These are phyloP conservation scores for Amniataba percoides DNA, from an alignment of 2,797 vertebrate species.

Conservation along the genomic window DNA sequence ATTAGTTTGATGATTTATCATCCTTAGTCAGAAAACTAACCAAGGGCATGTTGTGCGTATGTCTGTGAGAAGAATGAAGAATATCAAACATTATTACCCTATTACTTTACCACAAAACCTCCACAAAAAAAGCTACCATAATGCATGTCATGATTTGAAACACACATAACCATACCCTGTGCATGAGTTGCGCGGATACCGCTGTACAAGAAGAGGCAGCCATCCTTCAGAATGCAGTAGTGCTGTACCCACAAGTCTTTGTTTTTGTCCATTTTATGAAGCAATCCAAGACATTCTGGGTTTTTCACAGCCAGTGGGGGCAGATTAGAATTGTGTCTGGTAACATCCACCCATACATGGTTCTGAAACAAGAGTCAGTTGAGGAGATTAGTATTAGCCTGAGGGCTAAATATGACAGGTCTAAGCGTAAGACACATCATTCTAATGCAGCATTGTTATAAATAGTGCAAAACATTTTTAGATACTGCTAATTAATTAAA, in stretches of 20 bases:
- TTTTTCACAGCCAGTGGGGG: constrained; percentile 93
- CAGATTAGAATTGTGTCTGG: constrained; percentile 90
- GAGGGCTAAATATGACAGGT: constrained; percentile 6
- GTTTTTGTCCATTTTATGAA: constrained; percentile 89
- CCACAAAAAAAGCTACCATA: not conserved
- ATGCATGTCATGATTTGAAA: not conserved
- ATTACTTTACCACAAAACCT: not conserved
- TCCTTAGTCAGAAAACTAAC: too few relatives aligned
- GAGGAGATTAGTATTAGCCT: constrained; percentile 34
- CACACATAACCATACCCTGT: constrained; percentile 80
- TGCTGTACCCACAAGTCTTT: constrained; percentile 88
- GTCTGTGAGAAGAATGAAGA: too few relatives aligned
- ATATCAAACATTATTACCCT: too few relatives aligned
- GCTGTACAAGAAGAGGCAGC: constrained; percentile 91
- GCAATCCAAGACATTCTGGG: constrained; percentile 92
- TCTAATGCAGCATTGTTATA: not conserved
- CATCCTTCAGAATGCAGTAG: constrained; percentile 93
- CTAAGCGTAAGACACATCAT: constrained; percentile 3
- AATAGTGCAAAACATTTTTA: not conserved
- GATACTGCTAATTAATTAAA: too few relatives aligned
- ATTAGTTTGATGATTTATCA: too few relatives aligned
- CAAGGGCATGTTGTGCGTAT: too few relatives aligned
- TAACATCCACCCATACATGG: constrained; percentile 94
- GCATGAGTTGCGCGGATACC: constrained; percentile 91
- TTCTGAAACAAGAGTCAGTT: constrained; percentile 81